A percentile compares a stretch with the other conserved stretches of the same genome.
Conservation (phyloP, 2,113 vertebrate genomes). For the Colinus virginianus region DNA sequence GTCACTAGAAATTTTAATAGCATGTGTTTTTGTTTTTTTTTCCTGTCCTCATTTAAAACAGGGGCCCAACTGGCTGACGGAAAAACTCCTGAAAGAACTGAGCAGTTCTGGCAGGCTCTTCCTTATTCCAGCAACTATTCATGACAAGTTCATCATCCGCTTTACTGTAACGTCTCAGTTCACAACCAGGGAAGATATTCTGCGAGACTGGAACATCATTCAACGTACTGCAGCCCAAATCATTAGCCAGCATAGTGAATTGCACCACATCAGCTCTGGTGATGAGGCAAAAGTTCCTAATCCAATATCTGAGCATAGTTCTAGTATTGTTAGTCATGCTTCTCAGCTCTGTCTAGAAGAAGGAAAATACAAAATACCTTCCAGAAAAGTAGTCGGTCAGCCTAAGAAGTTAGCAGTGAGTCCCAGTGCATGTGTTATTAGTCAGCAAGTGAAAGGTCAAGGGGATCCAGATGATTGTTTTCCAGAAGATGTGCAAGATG, state of each 20-base stretch:
- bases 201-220: slow-evolving; percentile 91
- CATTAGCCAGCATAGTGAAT: slow-evolving; percentile 68
- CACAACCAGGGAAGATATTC: slow-evolving; percentile 89
- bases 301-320: neutral
- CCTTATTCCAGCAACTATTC: slow-evolving; percentile 90
- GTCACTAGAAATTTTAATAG: slow-evolving; percentile 9
- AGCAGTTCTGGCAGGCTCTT: slow-evolving; percentile 89
- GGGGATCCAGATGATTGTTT: slow-evolving; percentile 73
- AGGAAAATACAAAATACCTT: slow-evolving; percentile 32
- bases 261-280: neutral
- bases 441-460: slow-evolving; percentile 23
- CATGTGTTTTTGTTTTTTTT: neutral
- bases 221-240: slow-evolving; percentile 79
- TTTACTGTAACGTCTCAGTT: slow-evolving; percentile 95
- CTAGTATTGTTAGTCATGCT: neutral
- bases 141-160: slow-evolving; percentile 90
- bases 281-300: slow-evolving; percentile 7
- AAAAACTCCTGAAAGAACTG: slow-evolving; percentile 88
- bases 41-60: slow-evolving; percentile 51
- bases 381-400: slow-evolving; percentile 68
- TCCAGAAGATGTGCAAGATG: slow-evolving; percentile 59
- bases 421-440: neutral
- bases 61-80: slow-evolving; percentile 90
- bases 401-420: slow-evolving; percentile 40
- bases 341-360: slow-evolving; percentile 3